Conservation (phyloP, 2,113 vertebrate species). For the Climacteris rufus region DNA sequence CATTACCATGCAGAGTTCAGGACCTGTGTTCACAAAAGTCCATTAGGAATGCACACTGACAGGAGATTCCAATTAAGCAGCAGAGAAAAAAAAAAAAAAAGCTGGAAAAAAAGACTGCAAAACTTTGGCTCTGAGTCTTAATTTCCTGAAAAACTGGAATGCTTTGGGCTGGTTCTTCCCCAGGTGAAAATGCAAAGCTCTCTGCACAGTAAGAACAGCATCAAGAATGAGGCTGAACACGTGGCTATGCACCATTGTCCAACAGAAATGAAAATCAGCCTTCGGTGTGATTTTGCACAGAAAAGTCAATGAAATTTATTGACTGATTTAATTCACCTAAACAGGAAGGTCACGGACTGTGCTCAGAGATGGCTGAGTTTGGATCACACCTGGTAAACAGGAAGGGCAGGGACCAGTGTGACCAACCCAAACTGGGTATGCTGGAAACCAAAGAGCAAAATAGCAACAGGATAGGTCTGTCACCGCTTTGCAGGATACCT, state of each 20-base stretch:
- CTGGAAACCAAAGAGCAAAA: neutral
- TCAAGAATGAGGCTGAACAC: neutral
- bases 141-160: slow-evolving; percentile 14
- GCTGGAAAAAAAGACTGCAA: neutral
- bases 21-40: slow-evolving; percentile 28
- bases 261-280: neutral
- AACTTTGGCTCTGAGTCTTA: neutral
- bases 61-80: slow-evolving; percentile 38
- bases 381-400: slow-evolving; percentile 37
- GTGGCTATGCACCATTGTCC: neutral
- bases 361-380: neutral
- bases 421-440: neutral
- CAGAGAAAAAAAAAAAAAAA: neutral
- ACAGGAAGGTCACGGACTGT: neutral
- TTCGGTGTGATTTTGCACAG: neutral
- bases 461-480: slow-evolving; percentile 40
- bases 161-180: neutral
- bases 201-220: neutral
- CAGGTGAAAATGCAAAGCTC: neutral
- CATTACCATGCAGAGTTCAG: slow-evolving; percentile 27
- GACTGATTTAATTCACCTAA: neutral
- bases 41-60: slow-evolving; percentile 19
- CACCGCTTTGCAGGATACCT: neutral
- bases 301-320: neutral
- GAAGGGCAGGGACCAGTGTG: slow-evolving; percentile 23